phyloP scores from a whole-genome alignment of 2,113 vertebrate genomes.

The Gymnorhina tibicen region DNA sequence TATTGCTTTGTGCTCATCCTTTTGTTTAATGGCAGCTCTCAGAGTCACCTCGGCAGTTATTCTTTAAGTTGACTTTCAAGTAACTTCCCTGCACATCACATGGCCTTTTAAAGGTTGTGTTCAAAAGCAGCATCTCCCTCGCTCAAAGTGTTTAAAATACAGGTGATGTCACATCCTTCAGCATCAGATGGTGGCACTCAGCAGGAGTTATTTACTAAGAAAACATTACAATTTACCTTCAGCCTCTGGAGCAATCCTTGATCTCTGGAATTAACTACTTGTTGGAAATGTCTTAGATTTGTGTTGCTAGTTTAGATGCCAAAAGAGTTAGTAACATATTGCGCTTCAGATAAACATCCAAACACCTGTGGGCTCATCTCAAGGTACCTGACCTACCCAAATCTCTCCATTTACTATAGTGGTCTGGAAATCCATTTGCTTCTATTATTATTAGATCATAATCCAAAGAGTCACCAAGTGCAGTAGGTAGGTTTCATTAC shows the following conservation, averaged over 20 bases:
- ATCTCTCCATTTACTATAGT: not conserved
- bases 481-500: not conserved
- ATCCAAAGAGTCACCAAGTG: not conserved
- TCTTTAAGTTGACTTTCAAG: conserved; percentile 22
- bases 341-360: not conserved
- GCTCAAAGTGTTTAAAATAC: not conserved
- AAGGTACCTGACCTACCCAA: not conserved
- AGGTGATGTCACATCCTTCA: not conserved
- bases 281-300: not conserved
- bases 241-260: not conserved
- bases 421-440: not conserved
- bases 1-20: conserved; percentile 48
- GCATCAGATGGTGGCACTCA: not conserved
- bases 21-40: conserved; percentile 39
- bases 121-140: not conserved
- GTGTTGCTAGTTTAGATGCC: not conserved
- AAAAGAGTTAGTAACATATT: not conserved
- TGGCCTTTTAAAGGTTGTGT: not conserved
- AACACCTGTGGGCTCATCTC: not conserved
- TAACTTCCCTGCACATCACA: not conserved
- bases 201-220: not conserved
- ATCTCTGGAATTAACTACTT: not conserved
- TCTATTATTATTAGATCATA: not conserved
- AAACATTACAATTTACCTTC: not conserved
- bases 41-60: conserved; percentile 1